Conservation (phyloP, 2,113 vertebrate genomes). For the Cacatua alba region DNA sequence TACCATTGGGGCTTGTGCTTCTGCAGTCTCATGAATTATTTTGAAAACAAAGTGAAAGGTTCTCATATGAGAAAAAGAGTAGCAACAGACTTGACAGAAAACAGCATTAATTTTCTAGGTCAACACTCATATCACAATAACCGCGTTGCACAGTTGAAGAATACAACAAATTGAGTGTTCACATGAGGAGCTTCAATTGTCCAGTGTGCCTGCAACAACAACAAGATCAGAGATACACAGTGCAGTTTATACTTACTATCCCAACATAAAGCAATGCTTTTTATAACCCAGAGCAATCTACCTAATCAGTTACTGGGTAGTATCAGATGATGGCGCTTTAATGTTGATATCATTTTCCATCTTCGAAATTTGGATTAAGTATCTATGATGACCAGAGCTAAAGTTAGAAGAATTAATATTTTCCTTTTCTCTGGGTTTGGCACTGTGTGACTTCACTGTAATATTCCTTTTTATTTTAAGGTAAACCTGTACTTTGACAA, state of each 20-base stretch:
- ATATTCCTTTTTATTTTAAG: not conserved
- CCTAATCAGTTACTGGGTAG: not conserved
- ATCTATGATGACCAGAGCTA: not conserved
- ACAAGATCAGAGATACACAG: not conserved
- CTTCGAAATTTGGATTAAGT: not conserved
- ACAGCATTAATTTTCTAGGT: not conserved
- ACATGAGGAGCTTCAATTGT: not conserved
- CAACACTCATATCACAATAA: not conserved
- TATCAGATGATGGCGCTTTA: not conserved
- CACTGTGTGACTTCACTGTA: not conserved
- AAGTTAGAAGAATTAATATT: not conserved
- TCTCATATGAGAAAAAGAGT: not conserved
- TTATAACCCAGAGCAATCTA: not conserved
- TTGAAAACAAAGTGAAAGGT: not conserved
- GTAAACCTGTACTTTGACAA: not conserved
- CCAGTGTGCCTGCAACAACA: not conserved
- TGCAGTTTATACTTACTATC: not conserved
- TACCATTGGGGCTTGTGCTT: not conserved
- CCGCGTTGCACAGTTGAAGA: not conserved
- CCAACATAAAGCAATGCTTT: not conserved
- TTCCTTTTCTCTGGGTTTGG: not conserved
- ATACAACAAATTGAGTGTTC: not conserved
- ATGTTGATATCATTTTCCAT: not conserved
- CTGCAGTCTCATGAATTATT: not conserved
- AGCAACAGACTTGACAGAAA: not conserved